Percentiles rank a stretch among this genome's conserved stretches.
phyloP scores from a whole-genome alignment of 2,113 vertebrate genomes.

The Esox niger region DNA sequence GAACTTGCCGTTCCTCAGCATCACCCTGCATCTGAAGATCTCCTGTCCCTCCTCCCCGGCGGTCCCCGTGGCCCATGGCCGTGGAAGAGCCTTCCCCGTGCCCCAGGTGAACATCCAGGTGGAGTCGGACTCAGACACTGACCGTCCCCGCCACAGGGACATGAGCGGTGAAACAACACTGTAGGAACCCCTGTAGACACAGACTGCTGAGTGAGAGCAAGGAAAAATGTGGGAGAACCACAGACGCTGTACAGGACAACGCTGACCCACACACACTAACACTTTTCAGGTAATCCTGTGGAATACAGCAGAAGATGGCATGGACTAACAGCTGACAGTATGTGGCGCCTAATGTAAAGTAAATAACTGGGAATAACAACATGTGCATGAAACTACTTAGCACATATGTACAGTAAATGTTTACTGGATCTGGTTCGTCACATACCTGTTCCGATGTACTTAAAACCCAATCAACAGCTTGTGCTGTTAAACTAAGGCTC shows the following conservation, averaged over 20 bases:
- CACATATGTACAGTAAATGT: neutral
- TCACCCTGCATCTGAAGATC: slow-evolving; percentile 96
- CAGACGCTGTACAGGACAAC: neutral
- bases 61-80: slow-evolving; percentile 73
- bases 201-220: neutral
- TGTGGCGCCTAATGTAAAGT: slow-evolving; percentile 5
- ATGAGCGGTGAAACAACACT: slow-evolving; percentile 86
- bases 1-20: slow-evolving; percentile 76
- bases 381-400: neutral
- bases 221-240: neutral
- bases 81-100: slow-evolving; percentile 76
- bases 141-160: slow-evolving; percentile 75
- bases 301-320: neutral
- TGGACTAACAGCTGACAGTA: slow-evolving; percentile 2
- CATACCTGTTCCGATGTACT: neutral
- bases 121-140: slow-evolving; percentile 86
- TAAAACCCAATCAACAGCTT: neutral
- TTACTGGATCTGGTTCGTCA: neutral
- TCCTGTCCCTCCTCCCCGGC: slow-evolving; percentile 90
- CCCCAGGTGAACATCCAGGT: slow-evolving; percentile 97
- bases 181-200: slow-evolving; percentile 50
- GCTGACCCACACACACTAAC: slow-evolving; percentile 18
- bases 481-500: slow-evolving; percentile 17
- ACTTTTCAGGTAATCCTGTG: neutral
- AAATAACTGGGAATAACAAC: neutral